Evolutionary conservation across 2,113 vertebrate genomes (phyloP), one percentile per base, ranked within the genome.

Genomic region (Mormoops blainvillei): DNA sequence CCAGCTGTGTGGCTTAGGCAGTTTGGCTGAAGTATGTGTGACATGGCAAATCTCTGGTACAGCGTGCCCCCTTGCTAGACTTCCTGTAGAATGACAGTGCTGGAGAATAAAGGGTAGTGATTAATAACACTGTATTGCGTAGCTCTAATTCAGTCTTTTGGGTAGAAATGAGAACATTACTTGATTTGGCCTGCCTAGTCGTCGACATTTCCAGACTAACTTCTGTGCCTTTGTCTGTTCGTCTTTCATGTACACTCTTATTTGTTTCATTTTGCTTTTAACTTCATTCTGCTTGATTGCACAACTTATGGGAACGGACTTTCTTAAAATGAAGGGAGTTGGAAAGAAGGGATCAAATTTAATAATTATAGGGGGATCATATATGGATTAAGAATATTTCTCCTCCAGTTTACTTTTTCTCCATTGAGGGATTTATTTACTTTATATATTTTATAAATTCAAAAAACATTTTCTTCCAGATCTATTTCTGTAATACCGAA

Each of bases 71-170:
- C 28, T 85, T 78, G 73, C 7, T 85, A 94, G 68, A 92, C 56
- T 71, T 91, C 5, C 15, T 94, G 81, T 73, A 31, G 77, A 67
- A n/a, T 95, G 91, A 38, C 84, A 84, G 24, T 73, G 1, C 7
- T 74, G 15, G 13, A 36, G 41, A 89, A n/a, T 76, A 94, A 97
- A 97, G 50, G 10, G 9, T 41, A 36, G 19, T 81, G 89, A 38
- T 95, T 9, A 41, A 83, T 14, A 4, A 83, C 5, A 3, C 54
- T 50, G 1, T 31, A 14, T 20, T 87, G 8, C 83, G 14, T 87
- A 45, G 73, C 11, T 94, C 78, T 93, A 36, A 15, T 94, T 94
- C 13, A 90, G 61, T 76, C 43, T 94, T 87, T 48, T 96, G 26
- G 5, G 26, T 52, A 93, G 91, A 65, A 82, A 50, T 83, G 48